Base-by-base conservation (phyloP, 1,140 invertebrate genomes). In the Bombus pascuorum region DNA sequence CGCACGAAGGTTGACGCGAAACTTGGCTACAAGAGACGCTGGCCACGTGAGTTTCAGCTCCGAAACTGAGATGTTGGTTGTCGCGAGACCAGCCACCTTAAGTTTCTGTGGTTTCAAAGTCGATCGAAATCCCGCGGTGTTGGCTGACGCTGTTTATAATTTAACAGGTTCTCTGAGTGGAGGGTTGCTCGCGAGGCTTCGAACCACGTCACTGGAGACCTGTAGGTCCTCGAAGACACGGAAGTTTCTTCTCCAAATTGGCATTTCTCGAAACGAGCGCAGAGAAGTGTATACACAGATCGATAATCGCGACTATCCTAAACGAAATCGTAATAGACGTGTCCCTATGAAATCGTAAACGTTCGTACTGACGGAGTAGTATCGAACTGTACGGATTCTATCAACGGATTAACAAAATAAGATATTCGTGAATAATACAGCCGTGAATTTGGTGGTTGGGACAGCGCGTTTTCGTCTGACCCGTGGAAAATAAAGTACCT, bases 91-190 rank as follows among this genome's bases (percentile, higher is more conserved):
- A 80, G 62, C 47, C 39, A 62, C 15, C 53, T 59, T 53, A 89
- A 90, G 88, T 89, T 89, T 85, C 85, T 79, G 78, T 47, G 87
- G 79, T 87, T 78, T 76, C 47, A 18, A 47, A 77, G 74, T 47
- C 81, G 81, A 91, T 91, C 89, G 74, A 90, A 92, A 85, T 86
- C 77, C 85, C 83, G 72, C 81, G 80, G 77, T 79, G 82, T 90
- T 89, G 71, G 82, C 77, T 78, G 83, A 88, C 89, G 86, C 81
- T 93, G 92, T 93, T 93, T 92, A 93, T 93, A 93, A 93, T 93
- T 93, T 93, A 93, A 89, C 74, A 81, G 86, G 83, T 83, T 91
- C 81, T 62, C 70, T 53, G 70, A 78, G 78, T 75, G 66, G 71
- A 88, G 77, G 86, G 53, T 79, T 53, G 77, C 75, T 84, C 32